phyloP scores from a whole-genome alignment of 2,888 invertebrate genomes.

The Sycophila texana region DNA sequence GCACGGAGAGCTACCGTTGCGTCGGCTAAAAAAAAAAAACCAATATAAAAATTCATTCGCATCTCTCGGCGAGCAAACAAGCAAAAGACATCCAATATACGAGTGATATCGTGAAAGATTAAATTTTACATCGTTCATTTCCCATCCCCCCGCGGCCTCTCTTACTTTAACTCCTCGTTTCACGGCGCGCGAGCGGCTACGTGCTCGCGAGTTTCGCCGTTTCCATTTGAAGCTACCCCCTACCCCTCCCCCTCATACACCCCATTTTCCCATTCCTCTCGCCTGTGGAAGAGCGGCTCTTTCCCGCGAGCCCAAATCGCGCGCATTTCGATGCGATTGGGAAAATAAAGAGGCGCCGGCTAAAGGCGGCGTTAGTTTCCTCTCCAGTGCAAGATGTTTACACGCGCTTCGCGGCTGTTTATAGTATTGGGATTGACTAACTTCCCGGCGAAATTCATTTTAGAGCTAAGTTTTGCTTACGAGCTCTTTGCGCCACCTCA shows the following conservation, averaged over 20 bases:
- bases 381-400: constrained; percentile 9
- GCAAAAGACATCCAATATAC: constrained; percentile 20
- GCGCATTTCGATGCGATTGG: constrained; percentile 29
- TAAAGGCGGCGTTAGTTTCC: background rate
- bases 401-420: constrained; percentile 14
- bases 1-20: background rate
- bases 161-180: constrained; percentile 14
- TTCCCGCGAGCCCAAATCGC: constrained; percentile 20
- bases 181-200: background rate
- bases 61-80: constrained; percentile 22
- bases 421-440: background rate
- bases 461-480: background rate
- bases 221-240: constrained; percentile 47
- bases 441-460: background rate
- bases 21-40: background rate
- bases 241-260: background rate
- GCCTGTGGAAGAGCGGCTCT: constrained; percentile 32
- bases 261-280: background rate
- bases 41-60: background rate
- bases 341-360: constrained; percentile 23
- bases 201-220: constrained; percentile 43
- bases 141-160: constrained; percentile 38
- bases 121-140: constrained; percentile 58
- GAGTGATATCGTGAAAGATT: constrained; percentile 37
- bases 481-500: no score